Evolutionary conservation across 2,797 vertebrate genomes (phyloP).

Genomic region (Octomys mimax): DNA sequence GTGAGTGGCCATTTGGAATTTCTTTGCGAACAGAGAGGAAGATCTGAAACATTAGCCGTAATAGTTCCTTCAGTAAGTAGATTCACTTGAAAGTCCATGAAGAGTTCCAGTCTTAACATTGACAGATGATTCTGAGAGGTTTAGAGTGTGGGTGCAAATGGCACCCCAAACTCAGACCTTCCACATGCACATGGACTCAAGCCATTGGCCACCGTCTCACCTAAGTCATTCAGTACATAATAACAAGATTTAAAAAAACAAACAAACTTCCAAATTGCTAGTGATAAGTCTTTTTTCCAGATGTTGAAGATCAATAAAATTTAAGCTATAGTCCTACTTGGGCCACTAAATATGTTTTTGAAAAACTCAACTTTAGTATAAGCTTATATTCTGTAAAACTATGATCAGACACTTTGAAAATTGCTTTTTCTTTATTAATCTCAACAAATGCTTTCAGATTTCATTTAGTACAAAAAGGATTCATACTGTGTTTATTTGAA

Average conservation of each 20-base stretch:
- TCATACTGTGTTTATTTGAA: conserved; percentile 1
- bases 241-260: neutral
- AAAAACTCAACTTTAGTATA: neutral
- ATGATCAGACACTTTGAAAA: conserved; percentile 10
- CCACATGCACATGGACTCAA: neutral
- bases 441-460: conserved; percentile 34
- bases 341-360: neutral
- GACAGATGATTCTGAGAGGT: neutral
- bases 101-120: neutral
- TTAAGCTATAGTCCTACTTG: neutral
- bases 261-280: neutral
- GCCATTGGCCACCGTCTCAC: neutral
- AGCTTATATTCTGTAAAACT: conserved; percentile 18
- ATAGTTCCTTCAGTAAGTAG: neutral
- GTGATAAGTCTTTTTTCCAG: neutral
- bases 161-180: neutral
- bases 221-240: neutral
- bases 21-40: conserved; percentile 24
- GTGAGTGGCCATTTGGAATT: neutral
- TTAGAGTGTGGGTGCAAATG: neutral
- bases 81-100: neutral
- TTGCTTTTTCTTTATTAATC: neutral
- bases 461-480: neutral
- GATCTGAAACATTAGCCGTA: neutral
- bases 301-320: conserved; percentile 10